Evolutionary conservation across 37 sponge, comb jelly and placozoan species (phyloP).

Genomic region (Amphimedon queenslandica): DNA sequence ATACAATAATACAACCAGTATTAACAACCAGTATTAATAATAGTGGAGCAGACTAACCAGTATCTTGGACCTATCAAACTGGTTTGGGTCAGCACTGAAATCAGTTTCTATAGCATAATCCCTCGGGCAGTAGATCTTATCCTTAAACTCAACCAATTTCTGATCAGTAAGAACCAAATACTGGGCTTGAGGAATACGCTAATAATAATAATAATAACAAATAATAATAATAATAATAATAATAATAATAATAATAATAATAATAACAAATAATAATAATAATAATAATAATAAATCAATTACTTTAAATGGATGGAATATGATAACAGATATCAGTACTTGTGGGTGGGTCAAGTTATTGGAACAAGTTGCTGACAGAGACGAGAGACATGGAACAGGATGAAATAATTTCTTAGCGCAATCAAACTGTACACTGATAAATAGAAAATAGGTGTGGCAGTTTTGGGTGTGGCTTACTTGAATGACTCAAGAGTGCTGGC

Average conservation of each 20-base stretch:
- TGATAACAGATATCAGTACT: slow-evolving; percentile 42
- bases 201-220: not conserved
- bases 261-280: no score
- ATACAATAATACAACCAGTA: not conserved
- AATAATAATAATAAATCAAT: not conserved
- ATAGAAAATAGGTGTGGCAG: no score
- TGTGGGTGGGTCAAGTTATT: slow-evolving; percentile 5
- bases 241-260: not conserved
- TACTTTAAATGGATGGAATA: slow-evolving; percentile 65
- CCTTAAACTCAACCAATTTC: slow-evolving; percentile 41
- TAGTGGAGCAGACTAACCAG: not conserved
- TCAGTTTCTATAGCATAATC: slow-evolving; percentile 35
- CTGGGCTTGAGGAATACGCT: not conserved
- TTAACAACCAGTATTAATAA: not conserved
- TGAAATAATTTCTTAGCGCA: no score
- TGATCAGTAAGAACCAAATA: slow-evolving; percentile 48
- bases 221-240: no score
- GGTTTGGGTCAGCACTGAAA: slow-evolving; percentile 32
- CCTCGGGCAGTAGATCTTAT: slow-evolving; percentile 43
- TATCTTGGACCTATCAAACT: slow-evolving; percentile 6
- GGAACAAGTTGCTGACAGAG: not conserved
- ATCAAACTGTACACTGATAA: no score
- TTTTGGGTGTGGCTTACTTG: no score
- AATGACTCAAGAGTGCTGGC: no score
- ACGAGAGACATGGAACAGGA: no score